Percentiles rank a stretch among this genome's conserved stretches.
These are phyloP conservation scores for Dynastes grantii DNA, from an alignment of 2,888 invertebrate genomes.

Conservation along the genomic window DNA sequence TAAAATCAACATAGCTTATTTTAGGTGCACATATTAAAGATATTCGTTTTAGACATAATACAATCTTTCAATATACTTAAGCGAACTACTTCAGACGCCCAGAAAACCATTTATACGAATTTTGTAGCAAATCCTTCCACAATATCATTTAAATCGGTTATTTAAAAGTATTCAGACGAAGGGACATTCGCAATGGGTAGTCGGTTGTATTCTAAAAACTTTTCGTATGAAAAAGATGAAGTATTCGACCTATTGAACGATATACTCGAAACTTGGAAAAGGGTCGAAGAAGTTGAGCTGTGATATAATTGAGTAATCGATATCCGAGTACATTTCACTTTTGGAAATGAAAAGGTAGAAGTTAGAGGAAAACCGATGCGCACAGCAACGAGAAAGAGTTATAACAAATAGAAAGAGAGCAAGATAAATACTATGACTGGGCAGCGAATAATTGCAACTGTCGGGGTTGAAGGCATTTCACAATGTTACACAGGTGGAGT, in stretches of 20 bases:
- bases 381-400: too few relatives aligned
- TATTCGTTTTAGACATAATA: too few relatives aligned
- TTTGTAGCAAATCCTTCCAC: background rate
- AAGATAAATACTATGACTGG: constrained; percentile 27
- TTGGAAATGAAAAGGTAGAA: constrained; percentile 31
- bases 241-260: constrained; percentile 6
- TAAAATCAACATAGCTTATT: too few relatives aligned
- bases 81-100: too few relatives aligned
- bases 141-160: constrained; percentile 3
- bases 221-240: constrained; percentile 5
- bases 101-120: too few relatives aligned
- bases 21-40: too few relatives aligned
- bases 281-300: constrained; percentile 27
- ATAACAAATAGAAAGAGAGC: background rate
- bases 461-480: constrained; percentile 4
- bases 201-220: constrained; percentile 11
- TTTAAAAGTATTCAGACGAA: constrained; percentile 10
- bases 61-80: too few relatives aligned
- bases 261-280: constrained; percentile 24
- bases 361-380: background rate
- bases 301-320: constrained; percentile 35
- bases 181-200: constrained; percentile 3
- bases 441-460: constrained; percentile 27
- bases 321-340: constrained; percentile 17
- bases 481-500: background rate